These are phyloP conservation scores for Onychostoma macrolepis DNA, from an alignment of 2,113 vertebrate genomes.

Conservation along the genomic window DNA sequence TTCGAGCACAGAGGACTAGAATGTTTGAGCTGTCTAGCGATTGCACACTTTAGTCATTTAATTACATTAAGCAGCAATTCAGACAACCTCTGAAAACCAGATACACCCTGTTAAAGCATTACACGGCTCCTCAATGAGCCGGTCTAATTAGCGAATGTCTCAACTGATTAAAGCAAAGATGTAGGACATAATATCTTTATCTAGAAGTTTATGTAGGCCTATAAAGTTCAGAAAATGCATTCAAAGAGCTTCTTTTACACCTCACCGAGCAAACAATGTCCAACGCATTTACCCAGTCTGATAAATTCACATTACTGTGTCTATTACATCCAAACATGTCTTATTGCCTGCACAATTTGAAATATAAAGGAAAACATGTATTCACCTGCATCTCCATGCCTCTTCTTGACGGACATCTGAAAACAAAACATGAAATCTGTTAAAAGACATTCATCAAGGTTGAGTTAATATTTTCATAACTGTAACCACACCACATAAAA, in stretches of 20 bases:
- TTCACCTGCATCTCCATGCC: conserved; percentile 82
- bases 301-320: neutral
- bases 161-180: neutral
- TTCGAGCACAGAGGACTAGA: neutral
- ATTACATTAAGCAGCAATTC: conserved; percentile 26
- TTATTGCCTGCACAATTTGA: conserved; percentile 16
- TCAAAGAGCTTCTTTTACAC: neutral
- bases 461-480: conserved; percentile 16
- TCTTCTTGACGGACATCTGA: conserved; percentile 80
- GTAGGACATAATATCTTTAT: neutral
- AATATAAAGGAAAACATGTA: conserved; percentile 23
- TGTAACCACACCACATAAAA: neutral
- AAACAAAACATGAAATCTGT: conserved; percentile 53
- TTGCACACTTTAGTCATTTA: conserved; percentile 5
- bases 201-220: neutral
- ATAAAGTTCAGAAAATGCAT: neutral
- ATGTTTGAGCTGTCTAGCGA: neutral
- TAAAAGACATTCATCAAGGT: conserved; percentile 24
- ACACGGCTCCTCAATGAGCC: conserved; percentile 20
- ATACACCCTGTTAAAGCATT: conserved; percentile 15
- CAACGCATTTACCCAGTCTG: neutral
- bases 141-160: neutral
- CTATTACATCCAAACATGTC: neutral
- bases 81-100: conserved; percentile 18
- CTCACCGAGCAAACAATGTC: neutral